phyloP scores from a whole-genome alignment of 2,113 vertebrate genomes.

The Protomyctophum bolini region DNA sequence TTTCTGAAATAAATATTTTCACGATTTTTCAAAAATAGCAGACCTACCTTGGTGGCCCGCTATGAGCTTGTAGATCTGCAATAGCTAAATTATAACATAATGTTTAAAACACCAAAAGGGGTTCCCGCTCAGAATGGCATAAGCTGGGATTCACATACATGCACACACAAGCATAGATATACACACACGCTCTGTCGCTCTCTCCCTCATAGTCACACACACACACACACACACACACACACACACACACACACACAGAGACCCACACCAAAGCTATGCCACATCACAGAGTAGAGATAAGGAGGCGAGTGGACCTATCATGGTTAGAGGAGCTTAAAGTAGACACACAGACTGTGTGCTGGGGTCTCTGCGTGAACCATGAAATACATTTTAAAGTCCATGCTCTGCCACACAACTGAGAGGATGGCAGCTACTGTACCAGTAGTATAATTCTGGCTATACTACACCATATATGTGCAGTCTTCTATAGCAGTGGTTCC shows the following conservation, averaged over 20 bases:
- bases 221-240: constrained; percentile 5
- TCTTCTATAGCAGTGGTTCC: no score
- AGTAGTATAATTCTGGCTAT: constrained; percentile 1
- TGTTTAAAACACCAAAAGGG: no score
- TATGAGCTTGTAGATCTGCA: no score
- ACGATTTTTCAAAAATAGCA: no score
- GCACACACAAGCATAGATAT: no score
- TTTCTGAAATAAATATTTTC: no score
- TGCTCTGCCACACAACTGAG: constrained; percentile 16
- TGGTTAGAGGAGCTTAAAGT: constrained; percentile 48
- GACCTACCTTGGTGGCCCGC: no score
- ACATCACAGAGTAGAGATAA: constrained; percentile 39
- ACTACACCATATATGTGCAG: no score
- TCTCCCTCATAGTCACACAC: neutral
- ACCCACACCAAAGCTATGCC: constrained; percentile 34
- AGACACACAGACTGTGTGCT: constrained; percentile 29
- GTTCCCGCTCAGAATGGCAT: no score
- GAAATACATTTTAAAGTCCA: constrained; percentile 34
- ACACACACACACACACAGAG: constrained; percentile 14
- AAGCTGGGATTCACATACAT: no score
- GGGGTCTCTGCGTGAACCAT: constrained; percentile 33
- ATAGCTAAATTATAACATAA: no score
- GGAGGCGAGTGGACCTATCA: constrained; percentile 46
- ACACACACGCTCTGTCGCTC: no score
- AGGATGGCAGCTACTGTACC: constrained; percentile 6